These are phyloP conservation scores for Hippolais icterina DNA, from an alignment of 2,113 vertebrate species.

Conservation along the genomic window DNA sequence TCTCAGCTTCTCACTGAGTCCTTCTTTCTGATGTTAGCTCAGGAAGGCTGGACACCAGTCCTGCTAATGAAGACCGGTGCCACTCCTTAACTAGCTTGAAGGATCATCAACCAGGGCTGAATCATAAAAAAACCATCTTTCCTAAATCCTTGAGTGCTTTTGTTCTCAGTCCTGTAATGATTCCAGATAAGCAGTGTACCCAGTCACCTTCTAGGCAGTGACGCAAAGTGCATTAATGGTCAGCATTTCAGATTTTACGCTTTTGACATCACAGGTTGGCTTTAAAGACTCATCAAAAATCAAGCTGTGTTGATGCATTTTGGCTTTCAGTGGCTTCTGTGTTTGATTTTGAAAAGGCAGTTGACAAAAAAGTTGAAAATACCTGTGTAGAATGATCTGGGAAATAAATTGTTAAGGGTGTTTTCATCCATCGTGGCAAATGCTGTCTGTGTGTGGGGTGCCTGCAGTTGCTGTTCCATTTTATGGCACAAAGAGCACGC, in stretches of 20 bases:
- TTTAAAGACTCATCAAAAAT: not conserved
- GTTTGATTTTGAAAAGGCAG: not conserved
- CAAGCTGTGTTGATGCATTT: not conserved
- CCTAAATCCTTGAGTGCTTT: slow-evolving; percentile 14
- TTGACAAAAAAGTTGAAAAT: not conserved
- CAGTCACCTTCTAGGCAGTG: not conserved
- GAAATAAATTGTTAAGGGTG: not conserved
- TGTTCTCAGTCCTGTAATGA: slow-evolving; percentile 1
- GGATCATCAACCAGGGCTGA: not conserved
- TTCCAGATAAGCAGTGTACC: not conserved
- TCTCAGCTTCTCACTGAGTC: not conserved
- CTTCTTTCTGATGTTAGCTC: not conserved
- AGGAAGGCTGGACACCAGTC: not conserved
- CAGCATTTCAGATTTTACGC: not conserved
- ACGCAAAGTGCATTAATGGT: not conserved
- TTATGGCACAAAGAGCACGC: not conserved
- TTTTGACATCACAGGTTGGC: not conserved
- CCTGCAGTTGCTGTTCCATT: not conserved
- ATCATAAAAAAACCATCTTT: not conserved
- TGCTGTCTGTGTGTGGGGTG: not conserved
- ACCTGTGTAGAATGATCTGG: not conserved
- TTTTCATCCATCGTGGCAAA: not conserved
- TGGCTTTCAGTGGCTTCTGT: not conserved
- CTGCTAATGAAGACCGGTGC: not conserved
- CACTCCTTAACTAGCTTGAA: slow-evolving; percentile 62